Conservation (phyloP, 2,888 invertebrate species). For the Auanema freiburgensis region DNA sequence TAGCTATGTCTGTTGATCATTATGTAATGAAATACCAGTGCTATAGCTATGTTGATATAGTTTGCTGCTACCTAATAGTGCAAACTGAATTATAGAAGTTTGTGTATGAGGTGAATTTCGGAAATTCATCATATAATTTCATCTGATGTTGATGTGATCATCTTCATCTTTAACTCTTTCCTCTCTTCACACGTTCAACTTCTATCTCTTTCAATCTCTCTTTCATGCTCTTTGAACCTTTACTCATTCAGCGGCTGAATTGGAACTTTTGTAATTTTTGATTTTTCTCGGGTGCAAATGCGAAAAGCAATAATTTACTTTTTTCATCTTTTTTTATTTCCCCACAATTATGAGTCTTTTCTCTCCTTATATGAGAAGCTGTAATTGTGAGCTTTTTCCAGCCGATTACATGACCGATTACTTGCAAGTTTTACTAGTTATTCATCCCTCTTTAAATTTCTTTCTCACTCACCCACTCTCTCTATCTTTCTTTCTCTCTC, state of each 20-base stretch:
- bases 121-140: no score
- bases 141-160: no score
- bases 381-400: slow-evolving; percentile 9
- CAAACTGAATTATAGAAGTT: no score
- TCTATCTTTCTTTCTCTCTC: no score
- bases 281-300: slow-evolving; percentile 8
- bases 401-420: slow-evolving; percentile 3
- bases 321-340: slow-evolving; percentile 8
- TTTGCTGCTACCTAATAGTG: background rate
- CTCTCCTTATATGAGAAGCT: slow-evolving; percentile 1
- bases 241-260: background rate
- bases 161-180: slow-evolving; percentile 1
- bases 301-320: no score
- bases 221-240: background rate
- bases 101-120: background rate
- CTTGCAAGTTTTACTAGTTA: slow-evolving; percentile 15
- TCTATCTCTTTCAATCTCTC: background rate
- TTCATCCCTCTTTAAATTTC: slow-evolving; percentile 3
- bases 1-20: no score
- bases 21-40: no score
- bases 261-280: no score
- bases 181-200: background rate
- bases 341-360: background rate
- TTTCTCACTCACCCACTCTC: background rate
- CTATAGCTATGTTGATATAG: no score